Base-by-base conservation (phyloP, 2,888 invertebrate species). In the Lasioglossum marginatum region DNA sequence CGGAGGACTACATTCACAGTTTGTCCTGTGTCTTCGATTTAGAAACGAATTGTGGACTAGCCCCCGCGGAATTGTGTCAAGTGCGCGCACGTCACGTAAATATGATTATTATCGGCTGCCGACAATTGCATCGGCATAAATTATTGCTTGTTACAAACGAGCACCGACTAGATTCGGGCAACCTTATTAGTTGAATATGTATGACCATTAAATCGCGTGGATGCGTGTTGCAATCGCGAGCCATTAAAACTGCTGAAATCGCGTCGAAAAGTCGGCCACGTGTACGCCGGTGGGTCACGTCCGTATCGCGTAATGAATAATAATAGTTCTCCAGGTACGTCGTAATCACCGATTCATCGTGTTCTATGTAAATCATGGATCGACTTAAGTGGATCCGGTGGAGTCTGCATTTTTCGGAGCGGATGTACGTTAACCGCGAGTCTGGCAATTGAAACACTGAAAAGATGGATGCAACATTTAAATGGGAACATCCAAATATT, bases 381-480 rank as follows among this genome's bases (percentile, higher is more conserved):
- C 79, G 80, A 63, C 74, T 73, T 57, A 48, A 66, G 77, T 14
- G 77, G 81, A 75, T 31, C 57, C 77, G 72, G 16, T 43, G 77
- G 48, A 79, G 68, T 70, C 73, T 34, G 77, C 76, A 86, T 77
- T 88, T 89, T 88, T 83, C 79, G 60, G 60, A 52, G 27, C 45
- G 87, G 73, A 78, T 74, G 72, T 73, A 57, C 78, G 82, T 27
- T 63, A 74, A 76, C 27, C 70, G 76, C 23, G 34, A 4, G 6
- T 34, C 60, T 73, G 81, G 45, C 81, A 88, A 88, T 83, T 85
- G 88, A 83, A 75, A 79, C 80, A 60, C 77, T 19, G 81, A 66
- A 75, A 79, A 31, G 63, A 31, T 19, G 31, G 27, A 12, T 27
- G 57, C 60, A 27, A 10, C 5, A 5, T 60, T 60, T 27, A 4